These are phyloP conservation scores for Idaea dimidiata DNA, from an alignment of 2,888 invertebrate genomes.

Conservation along the genomic window DNA sequence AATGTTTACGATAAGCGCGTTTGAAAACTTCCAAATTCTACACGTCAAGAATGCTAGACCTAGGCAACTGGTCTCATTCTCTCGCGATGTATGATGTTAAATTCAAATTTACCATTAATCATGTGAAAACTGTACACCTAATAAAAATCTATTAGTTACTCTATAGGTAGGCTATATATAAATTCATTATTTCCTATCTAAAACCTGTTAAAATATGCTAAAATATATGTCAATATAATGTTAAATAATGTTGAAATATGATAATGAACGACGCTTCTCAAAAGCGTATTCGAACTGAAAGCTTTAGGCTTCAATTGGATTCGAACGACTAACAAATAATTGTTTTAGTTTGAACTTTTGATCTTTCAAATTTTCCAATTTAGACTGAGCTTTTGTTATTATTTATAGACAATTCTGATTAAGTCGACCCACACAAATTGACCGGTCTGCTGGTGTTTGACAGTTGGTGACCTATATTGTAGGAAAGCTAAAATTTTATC, in stretches of 20 bases:
- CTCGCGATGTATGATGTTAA: too few relatives aligned
- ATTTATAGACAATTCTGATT: neutral
- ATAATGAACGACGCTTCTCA: neutral
- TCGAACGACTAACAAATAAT: neutral
- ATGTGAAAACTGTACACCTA: too few relatives aligned
- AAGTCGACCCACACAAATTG: neutral
- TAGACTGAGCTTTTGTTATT: neutral
- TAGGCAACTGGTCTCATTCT: too few relatives aligned
- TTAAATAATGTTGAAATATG: neutral
- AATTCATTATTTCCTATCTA: too few relatives aligned
- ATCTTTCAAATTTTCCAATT: neutral
- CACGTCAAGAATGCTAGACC: too few relatives aligned
- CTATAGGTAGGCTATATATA: too few relatives aligned
- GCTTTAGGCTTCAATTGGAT: neutral
- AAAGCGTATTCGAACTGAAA: neutral
- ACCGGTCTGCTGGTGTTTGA: neutral
- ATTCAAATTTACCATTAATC: too few relatives aligned
- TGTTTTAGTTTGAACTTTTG: neutral
- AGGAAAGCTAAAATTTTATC: constrained; percentile 52
- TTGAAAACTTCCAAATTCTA: too few relatives aligned
- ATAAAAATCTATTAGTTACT: too few relatives aligned
- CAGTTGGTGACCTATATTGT: constrained; percentile 37
- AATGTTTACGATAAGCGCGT: too few relatives aligned
- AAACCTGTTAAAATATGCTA: too few relatives aligned
- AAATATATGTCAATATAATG: too few relatives aligned